These are phyloP conservation scores for Aleiodes sp. DNA, from an alignment of 1,140 invertebrate genomes.

Conservation along the genomic window DNA sequence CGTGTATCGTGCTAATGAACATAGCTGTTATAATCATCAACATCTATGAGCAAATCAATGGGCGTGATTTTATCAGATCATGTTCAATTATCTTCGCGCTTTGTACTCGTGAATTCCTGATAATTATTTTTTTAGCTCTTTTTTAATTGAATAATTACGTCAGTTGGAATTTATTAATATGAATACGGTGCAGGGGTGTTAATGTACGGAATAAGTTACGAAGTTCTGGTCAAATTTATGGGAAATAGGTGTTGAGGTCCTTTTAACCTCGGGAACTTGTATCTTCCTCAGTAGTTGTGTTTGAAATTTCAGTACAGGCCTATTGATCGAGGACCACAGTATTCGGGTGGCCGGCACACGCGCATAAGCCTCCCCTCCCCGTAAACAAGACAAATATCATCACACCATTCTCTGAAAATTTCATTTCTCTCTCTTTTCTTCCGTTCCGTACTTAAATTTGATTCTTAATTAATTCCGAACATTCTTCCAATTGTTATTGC, in stretches of 20 bases:
- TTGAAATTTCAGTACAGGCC: slow-evolving; percentile 63
- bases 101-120: too few relatives aligned
- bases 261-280: slow-evolving; percentile 19
- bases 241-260: slow-evolving; percentile 23
- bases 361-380: slow-evolving; percentile 59
- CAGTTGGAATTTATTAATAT: too few relatives aligned
- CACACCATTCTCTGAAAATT: slow-evolving; percentile 60
- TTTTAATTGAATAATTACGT: too few relatives aligned
- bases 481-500: too few relatives aligned
- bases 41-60: neutral
- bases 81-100: too few relatives aligned
- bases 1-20: slow-evolving; percentile 29
- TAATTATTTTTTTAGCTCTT: too few relatives aligned
- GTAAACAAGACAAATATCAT: slow-evolving; percentile 67
- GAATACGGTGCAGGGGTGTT: too few relatives aligned
- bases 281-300: slow-evolving; percentile 35
- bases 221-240: too few relatives aligned
- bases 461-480: too few relatives aligned
- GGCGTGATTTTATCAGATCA: too few relatives aligned
- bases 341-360: slow-evolving; percentile 62
- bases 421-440: slow-evolving; percentile 40
- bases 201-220: too few relatives aligned
- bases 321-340: slow-evolving; percentile 61
- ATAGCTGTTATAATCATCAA: too few relatives aligned
- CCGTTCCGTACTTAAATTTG: slow-evolving; percentile 32